A percentile compares a stretch with the other conserved stretches of the same genome.
Conservation (phyloP, 2,888 invertebrate genomes). For the Ashinkailepas kermadecensis region DNA sequence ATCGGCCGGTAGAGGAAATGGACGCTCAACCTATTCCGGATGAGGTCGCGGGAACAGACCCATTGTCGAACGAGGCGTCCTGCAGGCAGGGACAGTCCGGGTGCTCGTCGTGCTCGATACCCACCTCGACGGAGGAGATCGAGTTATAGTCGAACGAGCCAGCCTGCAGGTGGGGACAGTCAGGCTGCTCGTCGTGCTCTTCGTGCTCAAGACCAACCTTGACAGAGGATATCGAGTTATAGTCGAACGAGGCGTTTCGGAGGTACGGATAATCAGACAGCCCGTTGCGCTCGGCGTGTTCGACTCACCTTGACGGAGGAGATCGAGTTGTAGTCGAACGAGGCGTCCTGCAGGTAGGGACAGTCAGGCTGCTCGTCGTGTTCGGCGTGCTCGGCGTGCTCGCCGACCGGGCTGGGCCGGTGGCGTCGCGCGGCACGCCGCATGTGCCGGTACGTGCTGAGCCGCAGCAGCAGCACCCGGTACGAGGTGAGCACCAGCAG, state of each 20-base stretch:
- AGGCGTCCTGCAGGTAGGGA: background rate
- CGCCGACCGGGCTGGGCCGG: background rate
- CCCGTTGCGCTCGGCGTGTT: background rate
- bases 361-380: background rate
- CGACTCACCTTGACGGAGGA: background rate
- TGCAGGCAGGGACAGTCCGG: background rate
- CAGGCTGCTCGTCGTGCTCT: background rate
- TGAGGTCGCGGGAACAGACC: no score
- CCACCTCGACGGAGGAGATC: background rate
- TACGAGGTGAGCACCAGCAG: conserved; percentile 11
- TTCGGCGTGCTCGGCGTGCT: background rate
- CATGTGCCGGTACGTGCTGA: background rate
- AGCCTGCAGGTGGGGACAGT: background rate
- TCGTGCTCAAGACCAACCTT: background rate
- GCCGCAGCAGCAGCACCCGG: conserved; percentile 5
- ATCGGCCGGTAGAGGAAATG: no score
- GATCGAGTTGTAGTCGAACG: background rate
- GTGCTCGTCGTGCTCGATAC: background rate
- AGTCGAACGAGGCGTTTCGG: background rate
- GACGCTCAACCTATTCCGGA: no score
- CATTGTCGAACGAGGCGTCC: background rate
- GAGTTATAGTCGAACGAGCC: background rate
- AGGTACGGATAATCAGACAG: background rate
- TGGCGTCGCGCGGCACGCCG: background rate
- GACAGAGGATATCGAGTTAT: background rate